Percentiles rank a stretch among this genome's conserved stretches.
Evolutionary conservation across 2,113 vertebrate species (phyloP).

Genomic region (Gambusia holbrooki): DNA sequence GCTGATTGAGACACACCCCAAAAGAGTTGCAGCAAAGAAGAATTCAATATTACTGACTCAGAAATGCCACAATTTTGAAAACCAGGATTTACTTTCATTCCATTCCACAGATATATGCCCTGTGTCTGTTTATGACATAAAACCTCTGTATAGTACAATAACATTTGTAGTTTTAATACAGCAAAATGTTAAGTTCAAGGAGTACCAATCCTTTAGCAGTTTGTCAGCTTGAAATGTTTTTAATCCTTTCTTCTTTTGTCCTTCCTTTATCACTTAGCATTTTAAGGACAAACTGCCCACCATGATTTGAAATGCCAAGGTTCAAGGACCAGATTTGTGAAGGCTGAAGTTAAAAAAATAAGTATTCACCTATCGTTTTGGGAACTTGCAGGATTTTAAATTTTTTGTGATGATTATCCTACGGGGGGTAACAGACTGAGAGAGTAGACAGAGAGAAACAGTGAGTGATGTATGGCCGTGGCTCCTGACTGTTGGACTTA

Average conservation of each 20-base stretch:
- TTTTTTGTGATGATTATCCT: not conserved
- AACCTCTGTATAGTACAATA: no score
- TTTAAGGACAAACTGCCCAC: not conserved
- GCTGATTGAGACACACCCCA: not conserved
- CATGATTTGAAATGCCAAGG: not conserved
- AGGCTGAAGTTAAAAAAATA: not conserved
- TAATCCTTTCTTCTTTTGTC: not conserved
- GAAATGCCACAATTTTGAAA: not conserved
- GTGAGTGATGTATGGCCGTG: constrained; percentile 72
- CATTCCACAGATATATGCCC: not conserved
- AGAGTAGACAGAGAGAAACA: constrained; percentile 16
- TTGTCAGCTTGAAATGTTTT: not conserved
- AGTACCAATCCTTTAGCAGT: not conserved
- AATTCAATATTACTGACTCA: not conserved
- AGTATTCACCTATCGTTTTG: not conserved
- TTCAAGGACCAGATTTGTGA: not conserved
- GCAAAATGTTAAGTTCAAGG: not conserved
- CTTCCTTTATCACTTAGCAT: not conserved
- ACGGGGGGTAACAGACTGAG: constrained; percentile 1
- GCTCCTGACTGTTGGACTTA: constrained; percentile 78
- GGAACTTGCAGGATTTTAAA: not conserved
- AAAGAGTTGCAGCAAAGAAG: not conserved
- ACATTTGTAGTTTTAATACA: not conserved
- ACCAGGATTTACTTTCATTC: not conserved
- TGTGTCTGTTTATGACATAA: no score